These are phyloP conservation scores for Ophonus ardosiacus DNA, from an alignment of 2,888 invertebrate genomes.

Conservation along the genomic window DNA sequence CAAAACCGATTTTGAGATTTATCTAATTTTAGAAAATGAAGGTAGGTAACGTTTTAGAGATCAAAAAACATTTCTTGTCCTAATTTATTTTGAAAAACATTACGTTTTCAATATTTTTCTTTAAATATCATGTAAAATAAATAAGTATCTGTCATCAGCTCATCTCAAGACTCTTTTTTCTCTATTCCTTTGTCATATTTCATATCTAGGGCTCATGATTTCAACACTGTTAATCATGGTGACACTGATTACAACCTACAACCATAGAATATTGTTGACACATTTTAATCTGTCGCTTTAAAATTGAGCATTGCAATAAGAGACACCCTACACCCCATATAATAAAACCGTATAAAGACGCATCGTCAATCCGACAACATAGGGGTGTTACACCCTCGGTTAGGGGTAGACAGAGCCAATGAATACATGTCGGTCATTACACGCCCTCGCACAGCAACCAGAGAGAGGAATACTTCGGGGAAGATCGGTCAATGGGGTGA, in stretches of 20 bases:
- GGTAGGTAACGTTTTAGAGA: no score
- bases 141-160: no score
- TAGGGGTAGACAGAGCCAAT: constrained; percentile 56
- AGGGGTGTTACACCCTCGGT: constrained; percentile 50
- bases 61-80: no score
- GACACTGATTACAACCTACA: constrained; percentile 57
- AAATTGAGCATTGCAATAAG: constrained; percentile 71
- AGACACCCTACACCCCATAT: constrained; percentile 73
- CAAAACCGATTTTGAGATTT: no score
- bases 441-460: constrained; percentile 35
- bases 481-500: background rate
- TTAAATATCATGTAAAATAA: no score
- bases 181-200: background rate
- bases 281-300: constrained; percentile 62
- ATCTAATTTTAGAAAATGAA: no score
- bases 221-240: constrained; percentile 45
- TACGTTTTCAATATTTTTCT: no score
- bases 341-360: constrained; percentile 73
- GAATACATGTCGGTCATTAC: constrained; percentile 62
- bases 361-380: constrained; percentile 49
- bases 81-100: no score
- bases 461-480: constrained; percentile 10
- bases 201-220: background rate
- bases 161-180: no score
- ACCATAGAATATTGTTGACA: constrained; percentile 58